These are phyloP conservation scores for Calameuta pallipes DNA, from an alignment of 2,888 invertebrate genomes.

Conservation along the genomic window DNA sequence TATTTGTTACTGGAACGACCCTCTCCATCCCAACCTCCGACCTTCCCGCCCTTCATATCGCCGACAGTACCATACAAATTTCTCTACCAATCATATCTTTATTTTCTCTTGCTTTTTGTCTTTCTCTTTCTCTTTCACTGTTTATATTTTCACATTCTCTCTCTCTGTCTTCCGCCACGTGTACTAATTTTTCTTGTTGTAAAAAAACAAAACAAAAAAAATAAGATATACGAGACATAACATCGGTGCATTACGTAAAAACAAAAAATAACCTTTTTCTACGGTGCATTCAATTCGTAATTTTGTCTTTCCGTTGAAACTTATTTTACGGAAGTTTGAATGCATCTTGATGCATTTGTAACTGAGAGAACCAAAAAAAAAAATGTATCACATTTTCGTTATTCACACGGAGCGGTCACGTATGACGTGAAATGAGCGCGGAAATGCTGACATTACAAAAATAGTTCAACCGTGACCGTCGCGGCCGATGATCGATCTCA, in stretches of 20 bases:
- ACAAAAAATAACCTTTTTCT: neutral
- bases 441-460: slow-evolving; percentile 42
- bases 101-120: neutral
- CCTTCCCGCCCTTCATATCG: too few species aligned
- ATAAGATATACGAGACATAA: too few species aligned
- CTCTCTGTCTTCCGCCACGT: neutral
- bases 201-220: neutral
- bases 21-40: too few species aligned
- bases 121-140: neutral
- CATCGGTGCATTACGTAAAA: too few species aligned
- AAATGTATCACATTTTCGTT: neutral
- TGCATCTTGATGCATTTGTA: neutral
- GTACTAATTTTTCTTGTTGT: neutral
- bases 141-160: neutral
- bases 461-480: slow-evolving; percentile 50
- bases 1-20: neutral
- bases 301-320: too few species aligned
- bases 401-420: neutral
- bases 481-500: slow-evolving; percentile 41
- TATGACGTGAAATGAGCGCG: neutral
- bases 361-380: neutral
- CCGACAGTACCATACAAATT: neutral
- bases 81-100: neutral
- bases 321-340: too few species aligned
- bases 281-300: too few species aligned